These are phyloP conservation scores for Zoanthus solanderi DNA, from an alignment of 92 coral and sea anemone genomes.

Conservation along the genomic window DNA sequence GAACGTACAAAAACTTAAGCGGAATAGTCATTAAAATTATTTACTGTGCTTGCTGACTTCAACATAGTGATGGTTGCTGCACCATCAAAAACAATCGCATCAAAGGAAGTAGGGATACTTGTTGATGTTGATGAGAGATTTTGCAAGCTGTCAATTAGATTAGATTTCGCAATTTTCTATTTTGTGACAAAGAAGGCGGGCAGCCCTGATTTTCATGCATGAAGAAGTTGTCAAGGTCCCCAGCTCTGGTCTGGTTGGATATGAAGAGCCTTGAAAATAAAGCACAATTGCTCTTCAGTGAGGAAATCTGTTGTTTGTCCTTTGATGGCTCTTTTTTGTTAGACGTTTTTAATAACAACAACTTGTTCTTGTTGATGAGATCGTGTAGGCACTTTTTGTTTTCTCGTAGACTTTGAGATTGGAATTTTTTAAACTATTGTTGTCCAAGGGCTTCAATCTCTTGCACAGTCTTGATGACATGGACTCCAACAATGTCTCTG, in stretches of 20 bases:
- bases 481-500: constrained; percentile 48
- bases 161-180: constrained; percentile 60
- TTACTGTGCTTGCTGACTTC: constrained; percentile 48
- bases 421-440: constrained; percentile 43
- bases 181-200: constrained; percentile 31
- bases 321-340: constrained; percentile 47
- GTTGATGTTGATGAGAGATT: constrained; percentile 29
- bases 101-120: constrained; percentile 1
- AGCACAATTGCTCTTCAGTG: constrained; percentile 57
- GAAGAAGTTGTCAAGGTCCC: constrained; percentile 3
- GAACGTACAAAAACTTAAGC: constrained; percentile 53
- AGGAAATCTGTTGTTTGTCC: constrained; percentile 65
- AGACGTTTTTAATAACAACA: constrained; percentile 52
- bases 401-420: constrained; percentile 36
- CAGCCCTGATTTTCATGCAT: constrained; percentile 1
- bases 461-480: constrained; percentile 43
- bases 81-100: constrained; percentile 50
- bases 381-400: constrained; percentile 35
- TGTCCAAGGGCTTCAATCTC: constrained; percentile 52
- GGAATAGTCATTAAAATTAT: constrained; percentile 62
- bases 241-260: constrained; percentile 10
- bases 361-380: constrained; percentile 63
- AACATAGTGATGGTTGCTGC: constrained; percentile 63
- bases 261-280: constrained; percentile 64
- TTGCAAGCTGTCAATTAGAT: constrained; percentile 58